phyloP scores from a whole-genome alignment of 2,113 vertebrate species.

The Ptilorrhoa leucosticta region DNA sequence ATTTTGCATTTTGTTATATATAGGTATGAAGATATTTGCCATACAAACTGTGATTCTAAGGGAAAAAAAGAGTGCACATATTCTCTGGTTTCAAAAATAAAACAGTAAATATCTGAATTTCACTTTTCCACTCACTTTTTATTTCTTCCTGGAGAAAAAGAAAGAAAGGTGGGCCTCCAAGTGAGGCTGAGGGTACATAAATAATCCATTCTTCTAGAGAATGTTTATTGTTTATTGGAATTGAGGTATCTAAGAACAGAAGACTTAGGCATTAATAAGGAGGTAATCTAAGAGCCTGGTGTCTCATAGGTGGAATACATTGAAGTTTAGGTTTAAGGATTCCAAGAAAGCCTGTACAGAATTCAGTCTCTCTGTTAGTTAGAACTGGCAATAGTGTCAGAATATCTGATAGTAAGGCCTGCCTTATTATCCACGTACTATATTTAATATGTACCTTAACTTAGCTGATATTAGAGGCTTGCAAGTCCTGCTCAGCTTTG shows the following conservation, averaged over 20 bases:
- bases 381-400: not conserved
- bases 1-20: not conserved
- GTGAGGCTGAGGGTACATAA: not conserved
- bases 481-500: not conserved
- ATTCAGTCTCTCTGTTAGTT: not conserved
- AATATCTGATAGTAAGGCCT: not conserved
- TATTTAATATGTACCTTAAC: not conserved
- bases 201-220: not conserved
- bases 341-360: not conserved
- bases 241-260: not conserved
- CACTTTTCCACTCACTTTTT: not conserved
- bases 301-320: not conserved
- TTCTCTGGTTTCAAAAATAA: not conserved
- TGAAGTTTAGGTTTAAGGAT: not conserved
- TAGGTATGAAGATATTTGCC: not conserved
- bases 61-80: rapidly evolving
- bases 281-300: not conserved
- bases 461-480: not conserved
- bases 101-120: not conserved
- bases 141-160: not conserved
- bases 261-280: not conserved
- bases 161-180: not conserved
- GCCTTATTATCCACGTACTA: not conserved
- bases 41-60: not conserved
- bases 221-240: not conserved